Percentiles rank a stretch among this genome's conserved stretches.
Evolutionary conservation across 2,888 invertebrate species (phyloP).

Genomic region (Mesorhabditis spiculigera): DNA sequence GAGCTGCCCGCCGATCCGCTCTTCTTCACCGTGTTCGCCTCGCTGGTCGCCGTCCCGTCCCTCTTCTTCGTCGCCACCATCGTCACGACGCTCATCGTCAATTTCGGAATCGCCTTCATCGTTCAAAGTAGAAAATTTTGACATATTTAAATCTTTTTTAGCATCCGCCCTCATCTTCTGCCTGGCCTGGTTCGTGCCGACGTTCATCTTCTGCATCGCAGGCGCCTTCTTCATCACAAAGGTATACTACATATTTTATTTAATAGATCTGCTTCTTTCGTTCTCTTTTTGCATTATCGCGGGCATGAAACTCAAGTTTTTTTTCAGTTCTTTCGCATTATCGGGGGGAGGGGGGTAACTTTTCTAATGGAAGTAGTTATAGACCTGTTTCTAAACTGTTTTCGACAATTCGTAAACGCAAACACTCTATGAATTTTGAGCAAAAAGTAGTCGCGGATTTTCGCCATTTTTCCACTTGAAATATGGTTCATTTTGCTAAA

Average conservation of each 20-base stretch:
- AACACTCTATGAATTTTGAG: too few relatives aligned
- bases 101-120: slow-evolving; percentile 1
- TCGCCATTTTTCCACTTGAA: too few relatives aligned
- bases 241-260: neutral
- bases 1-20: neutral
- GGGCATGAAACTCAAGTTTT: too few relatives aligned
- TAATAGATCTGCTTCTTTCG: too few relatives aligned
- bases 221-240: neutral
- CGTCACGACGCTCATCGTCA: neutral
- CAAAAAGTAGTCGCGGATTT: too few relatives aligned
- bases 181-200: neutral
- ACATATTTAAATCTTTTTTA: neutral
- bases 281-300: too few relatives aligned
- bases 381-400: too few relatives aligned
- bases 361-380: too few relatives aligned
- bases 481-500: too few relatives aligned
- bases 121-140: neutral
- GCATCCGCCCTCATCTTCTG: neutral
- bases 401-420: too few relatives aligned
- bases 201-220: neutral
- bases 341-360: too few relatives aligned
- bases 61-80: neutral
- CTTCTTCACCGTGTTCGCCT: neutral
- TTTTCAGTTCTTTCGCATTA: too few relatives aligned
- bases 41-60: neutral